Percentiles rank a stretch among this genome's conserved stretches.
Conservation (phyloP, 2,888 invertebrate species). For the Anoplius nigerrimus region DNA sequence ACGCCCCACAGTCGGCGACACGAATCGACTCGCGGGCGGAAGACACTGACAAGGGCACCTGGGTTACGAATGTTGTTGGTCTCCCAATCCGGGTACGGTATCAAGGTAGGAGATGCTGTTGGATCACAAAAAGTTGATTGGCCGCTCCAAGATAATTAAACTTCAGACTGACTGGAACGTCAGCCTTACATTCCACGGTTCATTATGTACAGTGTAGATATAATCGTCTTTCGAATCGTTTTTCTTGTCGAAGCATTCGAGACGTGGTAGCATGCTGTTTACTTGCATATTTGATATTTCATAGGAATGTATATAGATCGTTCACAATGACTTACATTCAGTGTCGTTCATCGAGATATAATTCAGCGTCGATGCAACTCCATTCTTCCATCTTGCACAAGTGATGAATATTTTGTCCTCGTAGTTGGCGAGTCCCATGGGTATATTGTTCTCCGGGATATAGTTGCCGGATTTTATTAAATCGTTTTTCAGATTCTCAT, state of each 20-base stretch:
- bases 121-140: not conserved
- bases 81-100: conserved; percentile 86
- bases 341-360: conserved; percentile 74
- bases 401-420: conserved; percentile 83
- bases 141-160: not conserved
- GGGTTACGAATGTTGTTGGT: conserved; percentile 83
- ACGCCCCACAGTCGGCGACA: conserved; percentile 90
- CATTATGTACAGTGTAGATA: not conserved
- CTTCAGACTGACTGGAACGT: not conserved
- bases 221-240: not conserved
- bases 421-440: conserved; percentile 82
- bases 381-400: conserved; percentile 81
- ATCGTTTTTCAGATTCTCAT: conserved; percentile 56
- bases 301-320: not conserved
- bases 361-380: conserved; percentile 81
- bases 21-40: conserved; percentile 83
- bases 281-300: not conserved
- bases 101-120: conserved; percentile 76
- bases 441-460: conserved; percentile 83
- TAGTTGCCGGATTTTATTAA: conserved; percentile 78
- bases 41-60: conserved; percentile 83
- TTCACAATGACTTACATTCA: conserved; percentile 16
- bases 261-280: not conserved
- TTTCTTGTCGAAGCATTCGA: not conserved
- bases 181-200: not conserved